Percentiles rank a stretch among this genome's conserved stretches.
phyloP scores from a whole-genome alignment of 2,113 vertebrate species.

The Litocranius walleri region DNA sequence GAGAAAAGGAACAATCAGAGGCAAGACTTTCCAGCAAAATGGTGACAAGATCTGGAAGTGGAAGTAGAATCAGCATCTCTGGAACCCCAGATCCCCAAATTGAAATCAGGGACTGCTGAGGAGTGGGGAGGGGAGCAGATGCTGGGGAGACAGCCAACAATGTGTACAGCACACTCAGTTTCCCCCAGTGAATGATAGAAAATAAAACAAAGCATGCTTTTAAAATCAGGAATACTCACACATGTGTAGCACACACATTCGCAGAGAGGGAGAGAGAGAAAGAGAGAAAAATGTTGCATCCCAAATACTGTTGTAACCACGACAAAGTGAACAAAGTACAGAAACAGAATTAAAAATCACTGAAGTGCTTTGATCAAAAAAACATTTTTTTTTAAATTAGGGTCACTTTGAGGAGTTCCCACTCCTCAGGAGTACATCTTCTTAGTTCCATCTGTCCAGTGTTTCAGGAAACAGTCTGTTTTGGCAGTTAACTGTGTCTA shows the following conservation, averaged over 20 bases:
- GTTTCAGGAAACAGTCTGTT: slow-evolving; percentile 52
- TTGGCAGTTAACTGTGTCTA: slow-evolving; percentile 49
- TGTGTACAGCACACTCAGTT: slow-evolving; percentile 1
- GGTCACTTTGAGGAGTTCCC: slow-evolving; percentile 29
- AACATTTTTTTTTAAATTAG: neutral
- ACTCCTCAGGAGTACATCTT: slow-evolving; percentile 27
- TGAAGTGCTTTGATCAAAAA: slow-evolving; percentile 50
- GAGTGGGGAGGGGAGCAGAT: neutral
- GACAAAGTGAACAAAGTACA: slow-evolving; percentile 41
- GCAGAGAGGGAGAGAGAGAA: neutral
- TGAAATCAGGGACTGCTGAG: neutral
- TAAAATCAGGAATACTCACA: slow-evolving; percentile 44
- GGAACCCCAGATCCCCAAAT: neutral
- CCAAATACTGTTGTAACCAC: slow-evolving; percentile 27
- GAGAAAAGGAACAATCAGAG: neutral
- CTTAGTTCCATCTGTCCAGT: slow-evolving; percentile 48
- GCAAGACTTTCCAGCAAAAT: neutral
- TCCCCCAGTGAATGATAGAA: slow-evolving; percentile 47
- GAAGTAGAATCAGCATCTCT: neutral
- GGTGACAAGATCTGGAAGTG: neutral
- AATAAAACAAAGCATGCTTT: slow-evolving; percentile 48
- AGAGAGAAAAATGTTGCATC: neutral
- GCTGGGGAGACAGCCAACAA: slow-evolving; percentile 49
- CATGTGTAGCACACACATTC: neutral
- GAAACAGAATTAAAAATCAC: neutral